These are phyloP conservation scores for Hyles lineata DNA, from an alignment of 2,888 invertebrate genomes.

Conservation along the genomic window DNA sequence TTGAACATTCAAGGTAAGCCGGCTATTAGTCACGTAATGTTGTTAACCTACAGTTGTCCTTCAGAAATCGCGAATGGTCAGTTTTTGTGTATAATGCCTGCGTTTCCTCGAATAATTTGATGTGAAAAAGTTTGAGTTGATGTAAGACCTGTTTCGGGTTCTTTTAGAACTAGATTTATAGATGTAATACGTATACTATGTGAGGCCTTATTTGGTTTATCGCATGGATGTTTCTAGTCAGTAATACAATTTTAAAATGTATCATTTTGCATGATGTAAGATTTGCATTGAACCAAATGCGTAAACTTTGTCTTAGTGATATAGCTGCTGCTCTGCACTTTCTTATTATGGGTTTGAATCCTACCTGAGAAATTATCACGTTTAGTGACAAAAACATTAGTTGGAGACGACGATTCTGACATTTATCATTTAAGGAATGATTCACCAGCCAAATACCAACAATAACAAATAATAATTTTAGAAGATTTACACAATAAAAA, in stretches of 20 bases:
- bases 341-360: too few species aligned
- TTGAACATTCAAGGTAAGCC: conserved; percentile 32
- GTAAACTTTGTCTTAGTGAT: too few species aligned
- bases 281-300: too few species aligned
- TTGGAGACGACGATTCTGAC: too few species aligned
- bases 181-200: neutral
- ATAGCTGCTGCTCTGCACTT: too few species aligned
- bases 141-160: neutral
- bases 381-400: too few species aligned
- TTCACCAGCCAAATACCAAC: too few species aligned
- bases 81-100: neutral
- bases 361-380: too few species aligned
- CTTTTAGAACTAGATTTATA: neutral
- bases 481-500: too few species aligned
- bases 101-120: conserved; percentile 5
- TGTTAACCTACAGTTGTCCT: conserved; percentile 26
- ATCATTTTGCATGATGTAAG: neutral
- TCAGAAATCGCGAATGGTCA: conserved; percentile 10
- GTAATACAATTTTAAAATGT: neutral
- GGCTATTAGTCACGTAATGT: conserved; percentile 31
- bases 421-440: too few species aligned
- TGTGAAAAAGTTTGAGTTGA: neutral
- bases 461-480: too few species aligned
- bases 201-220: neutral
- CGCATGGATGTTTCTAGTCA: too few species aligned